Percentiles rank a stretch among this genome's conserved stretches.
Conservation (phyloP, 1,140 invertebrate species). For the Polyergus mexicanus region DNA sequence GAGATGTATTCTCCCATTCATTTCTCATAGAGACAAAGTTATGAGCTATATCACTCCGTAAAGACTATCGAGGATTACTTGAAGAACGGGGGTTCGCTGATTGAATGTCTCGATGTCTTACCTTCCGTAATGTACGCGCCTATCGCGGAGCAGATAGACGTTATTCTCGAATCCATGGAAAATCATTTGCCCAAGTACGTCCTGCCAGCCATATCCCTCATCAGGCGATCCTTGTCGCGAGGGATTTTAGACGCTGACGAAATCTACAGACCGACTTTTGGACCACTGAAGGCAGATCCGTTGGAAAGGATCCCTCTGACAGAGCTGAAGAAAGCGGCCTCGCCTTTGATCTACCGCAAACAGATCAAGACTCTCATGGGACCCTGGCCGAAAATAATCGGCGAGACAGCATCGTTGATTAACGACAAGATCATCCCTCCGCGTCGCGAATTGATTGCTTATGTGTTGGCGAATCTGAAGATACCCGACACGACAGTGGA, state of each 20-base stretch:
- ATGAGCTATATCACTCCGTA: slow-evolving; percentile 46
- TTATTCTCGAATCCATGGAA: slow-evolving; percentile 52
- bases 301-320: slow-evolving; percentile 32
- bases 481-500: slow-evolving; percentile 13
- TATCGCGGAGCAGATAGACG: slow-evolving; percentile 31
- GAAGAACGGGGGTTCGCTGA: slow-evolving; percentile 49
- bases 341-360: not conserved
- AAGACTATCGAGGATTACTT: slow-evolving; percentile 48
- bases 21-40: slow-evolving; percentile 16
- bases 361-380: not conserved
- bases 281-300: slow-evolving; percentile 34
- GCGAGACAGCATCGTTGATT: slow-evolving; percentile 21
- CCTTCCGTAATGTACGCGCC: slow-evolving; percentile 11
- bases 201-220: slow-evolving; percentile 32
- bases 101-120: slow-evolving; percentile 49
- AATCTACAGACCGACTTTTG: slow-evolving; percentile 30
- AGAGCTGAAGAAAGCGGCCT: slow-evolving; percentile 27
- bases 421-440: not conserved
- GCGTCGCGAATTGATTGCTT: slow-evolving; percentile 36
- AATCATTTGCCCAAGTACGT: slow-evolving; percentile 41
- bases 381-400: slow-evolving; percentile 33
- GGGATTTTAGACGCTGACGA: slow-evolving; percentile 33
- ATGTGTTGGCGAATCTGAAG: slow-evolving; percentile 44
- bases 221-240: slow-evolving; percentile 32
- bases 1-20: not conserved